Evolutionary conservation across 2,888 invertebrate genomes (phyloP).

Genomic region (Lepas anatifera): DNA sequence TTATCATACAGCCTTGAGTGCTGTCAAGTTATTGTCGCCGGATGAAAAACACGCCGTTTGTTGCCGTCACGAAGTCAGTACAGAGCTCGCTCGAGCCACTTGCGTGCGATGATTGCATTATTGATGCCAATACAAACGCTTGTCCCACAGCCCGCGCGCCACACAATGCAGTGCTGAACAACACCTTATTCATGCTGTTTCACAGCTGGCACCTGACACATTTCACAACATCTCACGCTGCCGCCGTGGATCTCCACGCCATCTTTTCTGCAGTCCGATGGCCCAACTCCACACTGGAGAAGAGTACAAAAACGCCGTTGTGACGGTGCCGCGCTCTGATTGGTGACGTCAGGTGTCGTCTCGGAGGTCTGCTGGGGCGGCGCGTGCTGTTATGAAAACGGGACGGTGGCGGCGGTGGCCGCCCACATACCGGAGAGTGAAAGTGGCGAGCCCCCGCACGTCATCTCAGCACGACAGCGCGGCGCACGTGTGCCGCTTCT

Average conservation of each 20-base stretch:
- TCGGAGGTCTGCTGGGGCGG: too few relatives aligned
- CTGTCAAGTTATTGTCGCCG: background rate
- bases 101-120: too few relatives aligned
- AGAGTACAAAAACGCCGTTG: background rate
- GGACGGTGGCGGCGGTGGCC: background rate
- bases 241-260: too few relatives aligned
- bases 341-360: background rate
- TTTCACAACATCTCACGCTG: too few relatives aligned
- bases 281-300: background rate
- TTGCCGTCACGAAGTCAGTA: too few relatives aligned
- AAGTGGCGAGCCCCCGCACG: background rate
- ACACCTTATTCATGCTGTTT: too few relatives aligned
- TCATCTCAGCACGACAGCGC: background rate
- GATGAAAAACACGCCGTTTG: background rate
- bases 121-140: too few relatives aligned
- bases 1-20: background rate
- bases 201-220: too few relatives aligned
- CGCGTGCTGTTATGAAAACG: background rate
- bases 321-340: too few relatives aligned
- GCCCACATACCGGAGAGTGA: background rate
- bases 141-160: too few relatives aligned
- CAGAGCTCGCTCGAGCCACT: too few relatives aligned
- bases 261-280: background rate
- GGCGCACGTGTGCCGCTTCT: background rate
- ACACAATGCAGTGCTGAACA: too few relatives aligned